Evolutionary conservation across 1,140 invertebrate genomes (phyloP).

Genomic region (Heliconius eleuchia): DNA sequence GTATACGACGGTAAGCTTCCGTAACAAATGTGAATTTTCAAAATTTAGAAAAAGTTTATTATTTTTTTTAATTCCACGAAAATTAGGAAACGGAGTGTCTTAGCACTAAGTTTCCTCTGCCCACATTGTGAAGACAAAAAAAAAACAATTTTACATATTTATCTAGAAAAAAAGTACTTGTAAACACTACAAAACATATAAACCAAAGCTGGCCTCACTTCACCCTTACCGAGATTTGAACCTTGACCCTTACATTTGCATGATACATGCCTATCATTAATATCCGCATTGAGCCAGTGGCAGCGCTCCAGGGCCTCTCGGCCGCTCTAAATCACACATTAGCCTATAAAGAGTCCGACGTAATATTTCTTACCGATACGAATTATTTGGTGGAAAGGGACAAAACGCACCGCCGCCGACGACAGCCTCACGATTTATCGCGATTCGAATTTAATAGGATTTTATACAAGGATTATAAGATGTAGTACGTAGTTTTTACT

Average conservation of each 20-base stretch:
- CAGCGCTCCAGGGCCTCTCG: constrained; percentile 64
- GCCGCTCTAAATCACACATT: constrained; percentile 70
- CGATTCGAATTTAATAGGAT: constrained; percentile 66
- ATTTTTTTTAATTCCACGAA: no score
- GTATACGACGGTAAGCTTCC: no score
- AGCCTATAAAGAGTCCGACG: constrained; percentile 68
- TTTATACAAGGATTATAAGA: constrained; percentile 43
- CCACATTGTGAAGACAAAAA: no score
- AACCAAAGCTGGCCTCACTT: neutral
- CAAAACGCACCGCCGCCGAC: constrained; percentile 66
- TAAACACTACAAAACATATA: neutral
- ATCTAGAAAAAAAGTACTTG: neutral
- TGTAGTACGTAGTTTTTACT: neutral
- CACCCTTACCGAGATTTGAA: neutral
- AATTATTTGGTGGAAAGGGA: constrained; percentile 69
- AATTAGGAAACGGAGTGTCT: no score
- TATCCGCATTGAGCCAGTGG: constrained; percentile 68
- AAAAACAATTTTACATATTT: no score
- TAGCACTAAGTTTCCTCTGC: no score
- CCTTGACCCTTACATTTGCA: constrained; percentile 54
- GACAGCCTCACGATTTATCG: constrained; percentile 71
- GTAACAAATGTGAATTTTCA: no score
- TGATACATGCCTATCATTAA: constrained; percentile 73
- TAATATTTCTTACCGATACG: constrained; percentile 67
- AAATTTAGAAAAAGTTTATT: no score